Evolutionary conservation across 1,140 invertebrate genomes (phyloP).

Genomic region (Pygmarrhopalites habei): DNA sequence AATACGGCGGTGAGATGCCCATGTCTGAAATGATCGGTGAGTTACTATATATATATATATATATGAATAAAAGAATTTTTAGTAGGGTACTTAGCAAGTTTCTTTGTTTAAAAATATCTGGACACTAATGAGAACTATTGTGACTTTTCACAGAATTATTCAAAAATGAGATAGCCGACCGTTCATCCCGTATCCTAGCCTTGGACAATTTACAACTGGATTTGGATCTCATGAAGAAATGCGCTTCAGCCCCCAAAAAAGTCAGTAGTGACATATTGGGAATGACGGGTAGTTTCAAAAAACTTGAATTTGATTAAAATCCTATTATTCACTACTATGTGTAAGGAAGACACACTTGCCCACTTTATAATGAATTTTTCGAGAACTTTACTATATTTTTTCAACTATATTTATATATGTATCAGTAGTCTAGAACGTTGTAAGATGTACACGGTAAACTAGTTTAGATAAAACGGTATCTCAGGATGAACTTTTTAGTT

Average conservation of each 20-base stretch:
- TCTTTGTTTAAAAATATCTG: too few species aligned
- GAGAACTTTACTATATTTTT: too few species aligned
- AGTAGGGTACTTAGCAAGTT: too few species aligned
- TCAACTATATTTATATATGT: too few species aligned
- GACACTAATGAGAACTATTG: slow-evolving; percentile 41
- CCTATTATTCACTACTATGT: too few species aligned
- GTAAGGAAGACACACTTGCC: too few species aligned
- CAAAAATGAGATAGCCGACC: slow-evolving; percentile 41
- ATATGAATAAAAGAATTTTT: too few species aligned
- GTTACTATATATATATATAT: slow-evolving; percentile 19
- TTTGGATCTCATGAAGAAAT: slow-evolving; percentile 35
- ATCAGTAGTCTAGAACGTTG: too few species aligned
- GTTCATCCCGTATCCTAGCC: slow-evolving; percentile 37
- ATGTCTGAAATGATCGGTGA: slow-evolving; percentile 77
- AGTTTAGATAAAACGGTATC: too few species aligned
- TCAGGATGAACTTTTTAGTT: too few species aligned
- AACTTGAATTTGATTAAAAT: slow-evolving; percentile 67
- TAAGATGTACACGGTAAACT: too few species aligned
- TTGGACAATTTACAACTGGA: slow-evolving; percentile 42
- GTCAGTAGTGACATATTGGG: slow-evolving; percentile 55
- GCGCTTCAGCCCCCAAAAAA: slow-evolving; percentile 44
- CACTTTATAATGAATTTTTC: too few species aligned
- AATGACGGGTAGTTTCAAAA: slow-evolving; percentile 66
- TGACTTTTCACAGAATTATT: slow-evolving; percentile 40
- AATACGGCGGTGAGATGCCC: slow-evolving; percentile 70